These are phyloP conservation scores for Periparus ater DNA, from an alignment of 2,797 vertebrate genomes.

Conservation along the genomic window DNA sequence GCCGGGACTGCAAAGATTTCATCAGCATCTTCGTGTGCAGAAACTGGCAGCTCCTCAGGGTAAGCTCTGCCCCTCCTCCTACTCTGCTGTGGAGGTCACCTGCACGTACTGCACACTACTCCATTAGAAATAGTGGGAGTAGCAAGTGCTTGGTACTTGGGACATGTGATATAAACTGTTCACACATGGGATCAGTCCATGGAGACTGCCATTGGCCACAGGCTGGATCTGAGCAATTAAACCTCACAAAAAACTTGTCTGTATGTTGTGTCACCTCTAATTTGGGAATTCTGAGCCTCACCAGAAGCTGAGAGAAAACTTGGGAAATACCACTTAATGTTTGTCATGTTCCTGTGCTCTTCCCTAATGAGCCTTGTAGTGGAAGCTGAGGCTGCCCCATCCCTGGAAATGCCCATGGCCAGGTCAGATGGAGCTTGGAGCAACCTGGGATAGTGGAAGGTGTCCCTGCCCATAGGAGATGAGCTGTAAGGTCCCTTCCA, in stretches of 20 bases:
- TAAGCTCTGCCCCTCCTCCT: slow-evolving; percentile 58
- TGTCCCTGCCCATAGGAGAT: not conserved
- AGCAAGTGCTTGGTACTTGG: not conserved
- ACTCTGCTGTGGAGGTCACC: rapidly evolving
- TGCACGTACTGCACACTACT: rapidly evolving
- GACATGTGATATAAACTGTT: not conserved
- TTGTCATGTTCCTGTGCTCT: not conserved
- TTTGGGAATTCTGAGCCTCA: not conserved
- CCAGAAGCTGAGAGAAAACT: not conserved
- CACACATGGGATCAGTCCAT: not conserved
- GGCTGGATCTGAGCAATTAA: not conserved
- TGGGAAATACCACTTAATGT: not conserved
- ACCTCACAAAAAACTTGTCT: not conserved
- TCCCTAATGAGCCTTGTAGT: not conserved
- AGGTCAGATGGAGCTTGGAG: not conserved
- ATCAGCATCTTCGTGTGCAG: slow-evolving; percentile 95
- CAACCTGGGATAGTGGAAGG: not conserved
- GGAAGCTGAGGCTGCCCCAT: not conserved
- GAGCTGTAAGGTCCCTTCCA: not conserved
- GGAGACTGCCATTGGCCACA: rapidly evolving
- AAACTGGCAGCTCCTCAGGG: slow-evolving; percentile 95
- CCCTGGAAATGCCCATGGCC: not conserved
- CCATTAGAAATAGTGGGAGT: not conserved
- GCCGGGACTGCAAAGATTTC: slow-evolving; percentile 94
- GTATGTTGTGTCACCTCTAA: rapidly evolving